These are phyloP conservation scores for Onychomys arenicola DNA, from an alignment of 2,797 vertebrate species.

Conservation along the genomic window DNA sequence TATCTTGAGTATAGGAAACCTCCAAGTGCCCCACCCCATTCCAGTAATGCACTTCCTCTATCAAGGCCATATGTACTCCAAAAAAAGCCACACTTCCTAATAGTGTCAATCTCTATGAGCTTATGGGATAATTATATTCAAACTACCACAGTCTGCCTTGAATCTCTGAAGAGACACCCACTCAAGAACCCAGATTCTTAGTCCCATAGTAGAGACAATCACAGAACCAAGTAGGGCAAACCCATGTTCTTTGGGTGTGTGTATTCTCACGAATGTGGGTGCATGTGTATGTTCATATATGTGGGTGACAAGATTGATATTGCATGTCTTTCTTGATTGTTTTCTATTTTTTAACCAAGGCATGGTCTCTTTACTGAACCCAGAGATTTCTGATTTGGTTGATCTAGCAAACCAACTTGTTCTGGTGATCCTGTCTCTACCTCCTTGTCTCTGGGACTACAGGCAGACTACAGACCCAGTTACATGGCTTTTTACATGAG, in stretches of 20 bases:
- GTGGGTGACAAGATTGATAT: background rate
- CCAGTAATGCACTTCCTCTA: background rate
- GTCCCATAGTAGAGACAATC: background rate
- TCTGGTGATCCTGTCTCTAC: background rate
- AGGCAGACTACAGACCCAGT: background rate
- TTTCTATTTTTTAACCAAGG: background rate
- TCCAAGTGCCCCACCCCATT: background rate
- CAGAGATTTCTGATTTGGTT: background rate
- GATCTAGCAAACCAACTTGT: background rate
- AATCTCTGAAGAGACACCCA: background rate
- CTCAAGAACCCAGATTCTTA: background rate
- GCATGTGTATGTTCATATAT: background rate
- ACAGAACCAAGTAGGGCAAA: background rate
- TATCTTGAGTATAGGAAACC: background rate
- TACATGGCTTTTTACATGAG: background rate
- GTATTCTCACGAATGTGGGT: background rate
- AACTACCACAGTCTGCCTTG: background rate
- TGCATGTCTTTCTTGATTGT: background rate
- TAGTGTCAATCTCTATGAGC: background rate
- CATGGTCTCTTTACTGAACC: background rate
- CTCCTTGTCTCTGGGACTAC: background rate
- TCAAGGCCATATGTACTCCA: background rate
- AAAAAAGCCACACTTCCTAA: background rate
- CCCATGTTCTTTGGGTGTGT: background rate
- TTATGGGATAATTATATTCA: background rate